Conservation (phyloP, 2,888 invertebrate species). For the Peribatodes rhomboidaria region DNA sequence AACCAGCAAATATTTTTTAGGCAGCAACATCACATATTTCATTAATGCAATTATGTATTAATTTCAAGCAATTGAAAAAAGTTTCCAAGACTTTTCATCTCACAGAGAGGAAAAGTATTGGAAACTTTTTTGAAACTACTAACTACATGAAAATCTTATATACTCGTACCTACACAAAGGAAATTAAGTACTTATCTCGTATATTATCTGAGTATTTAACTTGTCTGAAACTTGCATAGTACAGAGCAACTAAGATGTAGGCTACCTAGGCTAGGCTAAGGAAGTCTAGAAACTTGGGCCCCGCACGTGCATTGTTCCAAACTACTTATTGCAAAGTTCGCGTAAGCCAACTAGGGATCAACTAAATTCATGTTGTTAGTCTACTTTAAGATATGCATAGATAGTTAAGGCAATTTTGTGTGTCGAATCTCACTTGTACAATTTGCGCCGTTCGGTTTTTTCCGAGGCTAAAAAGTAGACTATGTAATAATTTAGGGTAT, state of each 20-base stretch:
- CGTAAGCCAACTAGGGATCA: slow-evolving; percentile 25
- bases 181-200: neutral
- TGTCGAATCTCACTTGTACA: neutral
- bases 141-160: too few species aligned
- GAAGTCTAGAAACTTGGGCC: slow-evolving; percentile 40
- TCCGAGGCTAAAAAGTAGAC: too few species aligned
- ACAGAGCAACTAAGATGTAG: slow-evolving; percentile 5
- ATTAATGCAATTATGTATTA: too few species aligned
- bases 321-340: slow-evolving; percentile 39
- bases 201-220: slow-evolving; percentile 31
- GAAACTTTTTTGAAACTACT: too few species aligned
- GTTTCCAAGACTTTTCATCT: too few species aligned
- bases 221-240: slow-evolving; percentile 27
- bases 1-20: too few species aligned
- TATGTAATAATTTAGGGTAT: too few species aligned
- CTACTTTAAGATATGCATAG: slow-evolving; percentile 24
- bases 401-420: slow-evolving; percentile 10
- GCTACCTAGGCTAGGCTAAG: slow-evolving; percentile 18
- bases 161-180: neutral
- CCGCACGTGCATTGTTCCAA: slow-evolving; percentile 42
- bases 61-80: too few species aligned
- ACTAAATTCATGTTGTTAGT: slow-evolving; percentile 40
- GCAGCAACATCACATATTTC: too few species aligned
- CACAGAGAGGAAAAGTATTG: too few species aligned
- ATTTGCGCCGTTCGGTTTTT: neutral